These are phyloP conservation scores for Lophotriccus pileatus DNA, from an alignment of 2,797 vertebrate species.

Conservation along the genomic window DNA sequence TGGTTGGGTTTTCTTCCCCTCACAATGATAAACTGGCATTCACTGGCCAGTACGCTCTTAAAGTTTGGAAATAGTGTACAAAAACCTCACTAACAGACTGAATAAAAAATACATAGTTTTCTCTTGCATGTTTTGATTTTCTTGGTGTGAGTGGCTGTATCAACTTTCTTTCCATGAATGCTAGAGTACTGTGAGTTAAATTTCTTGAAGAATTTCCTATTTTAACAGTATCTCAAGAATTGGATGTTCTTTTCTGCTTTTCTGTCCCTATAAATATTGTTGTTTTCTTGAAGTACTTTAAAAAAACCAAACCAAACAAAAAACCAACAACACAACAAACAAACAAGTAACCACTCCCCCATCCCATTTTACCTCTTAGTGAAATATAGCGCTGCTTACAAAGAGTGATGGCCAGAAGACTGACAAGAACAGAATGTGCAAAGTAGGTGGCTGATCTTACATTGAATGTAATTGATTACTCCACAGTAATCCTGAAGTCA, in stretches of 20 bases:
- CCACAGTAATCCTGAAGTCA: background rate
- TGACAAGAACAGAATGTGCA: background rate
- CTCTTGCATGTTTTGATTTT: rapidly evolving
- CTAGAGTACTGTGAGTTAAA: background rate
- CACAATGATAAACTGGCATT: background rate
- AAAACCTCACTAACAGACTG: background rate
- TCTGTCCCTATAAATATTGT: rapidly evolving
- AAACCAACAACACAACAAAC: background rate
- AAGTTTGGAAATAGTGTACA: background rate
- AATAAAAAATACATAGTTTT: background rate
- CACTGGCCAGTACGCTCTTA: background rate
- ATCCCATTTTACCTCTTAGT: background rate
- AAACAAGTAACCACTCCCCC: no score
- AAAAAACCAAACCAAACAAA: background rate
- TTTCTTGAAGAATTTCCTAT: background rate
- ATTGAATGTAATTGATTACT: background rate
- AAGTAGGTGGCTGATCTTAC: background rate
- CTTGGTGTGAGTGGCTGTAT: background rate
- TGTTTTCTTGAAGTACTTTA: background rate
- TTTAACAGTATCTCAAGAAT: background rate
- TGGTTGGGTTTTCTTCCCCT: rapidly evolving
- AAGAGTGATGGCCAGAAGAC: background rate
- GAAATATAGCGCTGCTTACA: background rate
- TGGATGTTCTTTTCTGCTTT: background rate
- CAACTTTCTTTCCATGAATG: background rate